These are phyloP conservation scores for Coecobrya sp. DNA, from an alignment of 2,888 invertebrate genomes.

Conservation along the genomic window DNA sequence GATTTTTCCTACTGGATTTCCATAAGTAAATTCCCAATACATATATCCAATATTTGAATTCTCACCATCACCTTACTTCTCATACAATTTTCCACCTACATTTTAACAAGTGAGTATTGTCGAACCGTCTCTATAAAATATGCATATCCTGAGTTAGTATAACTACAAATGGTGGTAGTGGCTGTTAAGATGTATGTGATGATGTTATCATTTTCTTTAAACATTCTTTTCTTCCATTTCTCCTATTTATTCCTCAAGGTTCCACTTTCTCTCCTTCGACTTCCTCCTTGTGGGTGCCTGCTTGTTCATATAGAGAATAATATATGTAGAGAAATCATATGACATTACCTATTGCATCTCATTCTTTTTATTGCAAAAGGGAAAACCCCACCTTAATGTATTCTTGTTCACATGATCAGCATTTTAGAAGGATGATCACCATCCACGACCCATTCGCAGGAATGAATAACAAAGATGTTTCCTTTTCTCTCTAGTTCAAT, in stretches of 20 bases:
- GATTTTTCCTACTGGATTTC: slow-evolving; percentile 25
- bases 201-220: slow-evolving; percentile 54
- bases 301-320: neutral
- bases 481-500: slow-evolving; percentile 24
- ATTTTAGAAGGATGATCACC: slow-evolving; percentile 68
- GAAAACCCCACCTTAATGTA: slow-evolving; percentile 52
- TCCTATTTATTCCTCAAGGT: slow-evolving; percentile 58
- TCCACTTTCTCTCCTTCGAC: no score
- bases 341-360: slow-evolving; percentile 31
- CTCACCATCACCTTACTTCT: slow-evolving; percentile 30
- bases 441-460: slow-evolving; percentile 41
- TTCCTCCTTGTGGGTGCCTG: slow-evolving; percentile 37
- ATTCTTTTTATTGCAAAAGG: slow-evolving; percentile 52
- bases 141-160: slow-evolving; percentile 45
- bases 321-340: neutral
- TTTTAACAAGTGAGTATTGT: slow-evolving; percentile 78
- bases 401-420: slow-evolving; percentile 74
- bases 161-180: neutral
- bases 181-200: slow-evolving; percentile 25
- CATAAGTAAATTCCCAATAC: slow-evolving; percentile 20
- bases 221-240: slow-evolving; percentile 45
- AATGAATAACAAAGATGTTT: slow-evolving; percentile 62
- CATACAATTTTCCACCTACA: slow-evolving; percentile 66
- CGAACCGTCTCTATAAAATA: slow-evolving; percentile 72
- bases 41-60: slow-evolving; percentile 19